Evolutionary conservation across 2,888 invertebrate genomes (phyloP), one percentile per base, ranked within the genome.

Genomic region (Archips xylosteana): DNA sequence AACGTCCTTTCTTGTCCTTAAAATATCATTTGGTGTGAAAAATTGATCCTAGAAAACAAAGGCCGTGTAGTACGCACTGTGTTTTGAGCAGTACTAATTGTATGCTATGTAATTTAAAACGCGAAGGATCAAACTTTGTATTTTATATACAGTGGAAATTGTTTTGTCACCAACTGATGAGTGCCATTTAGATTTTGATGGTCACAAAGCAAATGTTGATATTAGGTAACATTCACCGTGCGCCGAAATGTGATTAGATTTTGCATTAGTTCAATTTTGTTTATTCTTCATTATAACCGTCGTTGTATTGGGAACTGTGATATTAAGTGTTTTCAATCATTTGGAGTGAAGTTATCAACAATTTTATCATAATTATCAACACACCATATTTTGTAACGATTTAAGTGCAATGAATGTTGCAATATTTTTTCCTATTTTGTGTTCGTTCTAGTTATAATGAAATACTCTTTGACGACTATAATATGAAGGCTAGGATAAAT

Each of bases 281-380:
- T 78, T 77, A 78, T 83, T 82, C 81, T 84, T 82, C 77, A 78
- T 80, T 79, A 80, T 82, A 82, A 84, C 81, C 81, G 82, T 85
- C 80, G 84, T 86, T 89, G 89, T 91, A 92, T 94, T 93, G 93
- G 87, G 92, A 94, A 93, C 94, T 94, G 94, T 94, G 94, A 94
- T 94, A 94, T 92, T 92, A 85, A 88, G 87, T 92, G 91, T 92
- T 93, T 94, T 92, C 93, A 92, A 93, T 92, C 85, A 79, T 85
- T 81, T 86, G 78, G 82, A 84, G 83, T 85, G 85, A 87, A 86
- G 86, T 74, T 70, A 61, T 74, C 74, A 74, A 70, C 66, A 32
- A 70, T 63, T 73, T 67, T 51, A 65, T 73, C 49, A n/a, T n/a
- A 60, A 74, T 73, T 68, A 73, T 74, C 70, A 64, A 70, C 69